A percentile compares a stretch with the other conserved stretches of the same genome.
Conservation (phyloP, 2,888 invertebrate genomes). For the Clepsis dumicolana region DNA sequence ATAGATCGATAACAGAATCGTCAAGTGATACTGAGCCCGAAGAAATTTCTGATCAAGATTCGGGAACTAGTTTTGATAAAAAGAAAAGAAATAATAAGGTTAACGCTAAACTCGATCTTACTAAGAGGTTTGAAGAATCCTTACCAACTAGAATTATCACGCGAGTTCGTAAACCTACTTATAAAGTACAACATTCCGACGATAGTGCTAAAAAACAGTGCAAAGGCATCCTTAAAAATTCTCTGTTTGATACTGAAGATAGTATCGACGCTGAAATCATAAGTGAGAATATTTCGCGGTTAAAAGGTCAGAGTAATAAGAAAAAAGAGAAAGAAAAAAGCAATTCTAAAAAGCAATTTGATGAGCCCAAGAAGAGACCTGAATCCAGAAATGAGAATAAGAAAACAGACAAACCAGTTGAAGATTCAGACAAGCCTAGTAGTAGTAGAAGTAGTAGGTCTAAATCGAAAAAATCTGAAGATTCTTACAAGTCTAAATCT, state of each 20-base stretch:
- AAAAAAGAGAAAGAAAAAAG: conserved; percentile 52
- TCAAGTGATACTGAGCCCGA: conserved; percentile 73
- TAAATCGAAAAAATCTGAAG: conserved; percentile 28
- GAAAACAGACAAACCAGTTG: conserved; percentile 37
- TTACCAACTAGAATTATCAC: conserved; percentile 71
- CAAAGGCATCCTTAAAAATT: conserved; percentile 61
- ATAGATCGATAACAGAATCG: conserved; percentile 57
- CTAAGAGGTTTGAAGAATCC: conserved; percentile 63
- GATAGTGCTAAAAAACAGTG: conserved; percentile 49
- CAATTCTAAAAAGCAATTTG: conserved; percentile 34
- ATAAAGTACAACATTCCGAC: conserved; percentile 57
- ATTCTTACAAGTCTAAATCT: conserved; percentile 33
- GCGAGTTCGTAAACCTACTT: conserved; percentile 70
- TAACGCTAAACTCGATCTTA: conserved; percentile 64
- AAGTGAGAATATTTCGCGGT: conserved; percentile 66
- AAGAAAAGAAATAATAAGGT: conserved; percentile 57
- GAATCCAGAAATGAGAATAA: conserved; percentile 40
- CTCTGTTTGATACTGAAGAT: conserved; percentile 64
- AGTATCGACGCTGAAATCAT: conserved; percentile 68
- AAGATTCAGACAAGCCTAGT: conserved; percentile 33
- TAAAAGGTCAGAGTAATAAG: conserved; percentile 61
- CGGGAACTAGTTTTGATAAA: conserved; percentile 61
- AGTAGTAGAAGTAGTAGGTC: conserved; percentile 35
- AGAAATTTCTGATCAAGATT: conserved; percentile 58
- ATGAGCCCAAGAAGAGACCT: conserved; percentile 25